Base-by-base conservation (phyloP, 2,113 vertebrate genomes). In the Tricholaema leucomelas region DNA sequence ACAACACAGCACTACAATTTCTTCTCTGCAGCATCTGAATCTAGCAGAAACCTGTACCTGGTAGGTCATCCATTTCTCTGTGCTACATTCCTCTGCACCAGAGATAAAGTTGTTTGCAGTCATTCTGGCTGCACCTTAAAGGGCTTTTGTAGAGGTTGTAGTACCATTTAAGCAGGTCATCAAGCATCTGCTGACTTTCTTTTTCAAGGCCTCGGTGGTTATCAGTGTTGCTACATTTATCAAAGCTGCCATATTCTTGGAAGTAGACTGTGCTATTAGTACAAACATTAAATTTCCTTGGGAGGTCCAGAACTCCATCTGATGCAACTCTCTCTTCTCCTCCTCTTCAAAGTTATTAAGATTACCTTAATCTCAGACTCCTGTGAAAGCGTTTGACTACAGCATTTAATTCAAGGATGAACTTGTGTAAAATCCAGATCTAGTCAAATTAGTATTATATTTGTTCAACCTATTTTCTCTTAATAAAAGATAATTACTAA, bases 191-290 rank as follows among this genome's bases (percentile, higher is more conserved):
- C n/a, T 88, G 81, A 88, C 84, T 85, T 79, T 79, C 91, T 91
- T 85, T 71, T 88, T 74, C 52, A 73, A 86, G 93, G 90, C 73
- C 85, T 86, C 5, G 0, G 12, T 25, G 63, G 42, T 87, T 92
- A 92, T 82, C 85, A 87, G 42, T 27, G 21, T 72, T 93, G 83
- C 56, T 85, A 70, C 66, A 74, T 94, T 92, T 93, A 93, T 95
- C 85, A 95, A 77, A 86, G 70, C 76, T 93, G 79, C 67, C 84
- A 88, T 93, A 84, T 88, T 93, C 90, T 84, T 96, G 93, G 95
- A 95, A 94, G 88, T 66, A 81, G 63, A 60, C 17, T 44, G 24
- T 35, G 40, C 81, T 79, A 65, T 91, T 84, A 84, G 74, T 46
- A 86, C 70, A 90, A 86, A 88, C 12, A 31, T 38, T 67, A 91